Evolutionary conservation across 2,113 vertebrate genomes (phyloP), one percentile per base, ranked within the genome.

Genomic region (Aegithalos caudatus): DNA sequence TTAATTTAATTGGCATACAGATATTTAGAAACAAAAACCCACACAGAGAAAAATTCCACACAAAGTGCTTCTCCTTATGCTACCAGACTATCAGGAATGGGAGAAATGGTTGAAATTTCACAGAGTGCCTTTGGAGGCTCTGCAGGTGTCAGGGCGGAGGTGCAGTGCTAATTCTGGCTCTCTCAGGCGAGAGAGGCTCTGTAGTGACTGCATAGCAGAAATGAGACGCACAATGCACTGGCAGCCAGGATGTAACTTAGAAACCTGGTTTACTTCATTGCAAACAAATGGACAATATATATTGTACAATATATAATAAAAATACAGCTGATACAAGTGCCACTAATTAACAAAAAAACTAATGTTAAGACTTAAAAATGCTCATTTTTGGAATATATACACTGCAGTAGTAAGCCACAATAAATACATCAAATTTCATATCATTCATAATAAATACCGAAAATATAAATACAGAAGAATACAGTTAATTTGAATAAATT

Each of bases 381-480:
- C 98, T 98, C 95, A 98, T 98, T 98, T 96, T 92, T 98, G 98
- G 98, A 98, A 97, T 98, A 98, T 98, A 98, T 99, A 99, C 98
- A 99, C 97, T 98, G 98, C 98, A 98, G 98, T 98, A 99, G 98
- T 98, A 99, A 99, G 98, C 98, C 98, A 99, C 99, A 99, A 99
- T 99, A 99, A 99, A 99, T 99, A 99, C 98, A 99, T 98, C 94
- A 98, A 98, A 98, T 97, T 98, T 97, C 98, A 98, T 98, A 98
- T 99, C 98, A 99, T 99, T 99, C 98, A 98, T 98, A 99, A 99
- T 99, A 99, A 99, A 99, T 99, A 99, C 98, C 20, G 96, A 98
- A 98, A 98, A 98, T 97, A 98, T 98, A 98, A 98, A 98, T 98
- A 98, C 98, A 98, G 97, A 98, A 97, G 97, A 97, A 97, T 98